Evolutionary conservation across 2,113 vertebrate species (phyloP), one percentile per base, ranked within the genome.

Genomic region (Ptilonorhynchus violaceus): DNA sequence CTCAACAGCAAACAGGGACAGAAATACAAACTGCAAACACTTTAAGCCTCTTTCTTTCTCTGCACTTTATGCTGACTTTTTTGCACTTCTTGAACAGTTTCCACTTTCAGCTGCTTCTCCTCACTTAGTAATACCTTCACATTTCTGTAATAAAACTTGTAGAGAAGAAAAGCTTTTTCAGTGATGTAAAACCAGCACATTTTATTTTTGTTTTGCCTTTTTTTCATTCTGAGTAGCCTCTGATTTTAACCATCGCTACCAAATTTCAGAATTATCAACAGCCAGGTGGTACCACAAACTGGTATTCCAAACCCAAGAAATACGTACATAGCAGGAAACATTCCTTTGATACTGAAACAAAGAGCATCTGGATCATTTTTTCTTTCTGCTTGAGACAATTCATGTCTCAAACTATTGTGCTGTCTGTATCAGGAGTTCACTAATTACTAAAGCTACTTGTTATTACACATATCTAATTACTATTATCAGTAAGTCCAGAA

Each of bases 401-500:
- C 20, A 18, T 25, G 35, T 84, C 72, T 84, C 59, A 41, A 78
- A 58, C 70, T 89, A 87, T 49, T 81, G 73, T 82, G 77, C 80
- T 56, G 47, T 59, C 85, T 80, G 72, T 88, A 66, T 55, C 76
- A 77, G 49, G 78, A 92, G 64, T 72, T 88, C 73, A 64, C 69
- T 89, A 88, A 94, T 96, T 96, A 77, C 44, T 84, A 80, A 84
- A 90, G 73, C 90, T 92, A 81, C 72, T 86, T 94, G 85, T 90
- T 90, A 84, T 74, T 86, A 90, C 60, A 78, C 30, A 31, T 80
- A 89, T 93, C 85, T 89, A 91, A 96, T 96, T 96, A 88, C 68
- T 92, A 92, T 79, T 92, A 90, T 93, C 94, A 94, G 42, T 58
- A 88, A 86, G 93, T 93, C 85, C 80, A 94, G 88, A 93, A 89